Base-by-base conservation (phyloP, 2,113 vertebrate species). In the Heloderma charlesbogerti region DNA sequence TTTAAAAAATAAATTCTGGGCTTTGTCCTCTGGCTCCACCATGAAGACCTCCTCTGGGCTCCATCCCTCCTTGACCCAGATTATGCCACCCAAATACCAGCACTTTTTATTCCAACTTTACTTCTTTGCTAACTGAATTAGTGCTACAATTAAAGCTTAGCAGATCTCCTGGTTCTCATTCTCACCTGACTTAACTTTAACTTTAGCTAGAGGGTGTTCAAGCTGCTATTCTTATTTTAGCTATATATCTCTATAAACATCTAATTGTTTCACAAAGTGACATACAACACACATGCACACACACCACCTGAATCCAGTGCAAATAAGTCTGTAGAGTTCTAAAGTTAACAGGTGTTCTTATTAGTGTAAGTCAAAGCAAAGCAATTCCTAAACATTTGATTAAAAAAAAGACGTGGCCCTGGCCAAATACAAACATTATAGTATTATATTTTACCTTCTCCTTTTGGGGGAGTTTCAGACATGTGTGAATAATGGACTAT, bases 321-420 rank as follows among this genome's bases (percentile, higher is more conserved):
- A 98, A 97, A 97, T 97, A 95, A 96, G 95, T 94, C 95, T 94
- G 94, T 80, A 92, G 82, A 82, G 95, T 95, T 94, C 95, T 95
- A 94, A 97, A 96, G 95, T 95, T 97, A 97, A 97, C 98, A 98
- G 97, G 97, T 97, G 97, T 97, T 97, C 96, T 97, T 96, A 97
- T 97, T 97, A 97, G 97, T 94, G 96, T 97, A 97, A 97, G 96
- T 96, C 97, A 97, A 97, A 97, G 97, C 96, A 95, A 96, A 98
- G 97, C 96, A 82, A 97, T 96, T 97, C 96, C 96, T 97, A 95
- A 97, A 97, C 97, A 96, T 97, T 97, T 97, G 97, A 97, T 96
- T 16, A 9, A 63, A 63, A 97, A 97, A 97, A 94, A 97, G 93
- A 97, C 95, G 95, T 94, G 97, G 96, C 97, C 96, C 95, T 40